Conservation (phyloP, 2,888 invertebrate genomes). For the Bursaphelenchus okinawaensis region DNA sequence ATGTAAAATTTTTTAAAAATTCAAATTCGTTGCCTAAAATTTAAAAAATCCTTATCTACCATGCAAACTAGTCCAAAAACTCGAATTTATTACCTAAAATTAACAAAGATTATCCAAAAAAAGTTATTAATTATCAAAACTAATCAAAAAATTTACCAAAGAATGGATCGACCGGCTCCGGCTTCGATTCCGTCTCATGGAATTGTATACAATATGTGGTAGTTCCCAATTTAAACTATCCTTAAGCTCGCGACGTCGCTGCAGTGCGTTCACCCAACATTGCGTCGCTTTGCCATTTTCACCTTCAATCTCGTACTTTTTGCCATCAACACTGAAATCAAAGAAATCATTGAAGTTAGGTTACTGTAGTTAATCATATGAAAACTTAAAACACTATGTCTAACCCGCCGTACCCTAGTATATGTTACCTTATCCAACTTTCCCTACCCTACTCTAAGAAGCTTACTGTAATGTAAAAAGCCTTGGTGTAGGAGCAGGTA, state of each 20-base stretch:
- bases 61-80: too few species aligned
- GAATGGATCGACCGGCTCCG: conserved; percentile 10
- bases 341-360: not conserved
- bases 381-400: too few species aligned
- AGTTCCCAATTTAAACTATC: conserved; percentile 19
- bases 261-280: conserved; percentile 62
- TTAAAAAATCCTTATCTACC: too few species aligned
- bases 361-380: too few species aligned
- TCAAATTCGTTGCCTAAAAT: too few species aligned
- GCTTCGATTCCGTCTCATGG: conserved; percentile 7
- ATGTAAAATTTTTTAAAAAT: too few species aligned
- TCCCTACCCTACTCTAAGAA: not conserved
- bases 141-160: not conserved
- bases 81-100: too few species aligned
- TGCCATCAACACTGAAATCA: conserved; percentile 45
- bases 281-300: conserved; percentile 63
- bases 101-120: too few species aligned
- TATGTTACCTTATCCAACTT: not conserved
- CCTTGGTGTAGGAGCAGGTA: conserved; percentile 28
- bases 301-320: conserved; percentile 58
- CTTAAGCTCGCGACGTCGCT: conserved; percentile 49
- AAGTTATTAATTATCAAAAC: not conserved
- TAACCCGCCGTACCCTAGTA: not conserved
- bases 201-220: not conserved
- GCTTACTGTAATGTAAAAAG: conserved; percentile 11